Base-by-base conservation (phyloP, 2,888 invertebrate species). In the Gonocerus acuteangulatus region DNA sequence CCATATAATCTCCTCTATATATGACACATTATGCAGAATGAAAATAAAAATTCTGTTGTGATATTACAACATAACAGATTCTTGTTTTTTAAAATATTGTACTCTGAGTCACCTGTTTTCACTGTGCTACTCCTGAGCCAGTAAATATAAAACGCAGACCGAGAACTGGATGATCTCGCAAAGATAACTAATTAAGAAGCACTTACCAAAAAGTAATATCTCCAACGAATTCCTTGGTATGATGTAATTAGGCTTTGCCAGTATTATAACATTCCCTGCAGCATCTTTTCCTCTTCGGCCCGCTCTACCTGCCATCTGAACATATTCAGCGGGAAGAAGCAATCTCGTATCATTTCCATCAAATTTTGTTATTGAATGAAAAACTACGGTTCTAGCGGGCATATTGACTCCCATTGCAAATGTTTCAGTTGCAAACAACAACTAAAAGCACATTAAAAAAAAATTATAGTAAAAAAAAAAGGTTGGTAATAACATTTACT, bases 381-480 rank as follows among this genome's bases (percentile, higher is more conserved):
- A 99, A 13, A 97, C 86, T 0, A 99, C 99, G 0, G 96, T 96
- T 15, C 95, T 81, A 0, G 99, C 95, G 0, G 99, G 99, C 99
- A 99, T 99, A 75, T 99, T 99, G 1, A 99, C 95, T 0, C 99
- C 99, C 95, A 99, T 97, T 0, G 99, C 96, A 75, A 99, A 99
- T 0, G 99, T 99, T 78, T 99, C 99, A 0, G 99, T 99, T 0
- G 99, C 97, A 77, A 99, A 97, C 3, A 99, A 77, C 49, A 97
- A 80, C 85, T 92, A 44, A 22, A 22, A 9, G n/a, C 48, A 32
- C 11, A 32, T 7, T 48, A 18, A 9, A 48, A 9, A 21, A 9
- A 48, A 21, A 48, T 6, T 9, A 48, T 48, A 19, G 19, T 48
- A 22, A 48, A 9, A 48, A 18, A 32, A 6, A 9, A 11, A 6